These are phyloP conservation scores for Holothuria scabra DNA, from an alignment of 53 echinoderm and acorn worm species.

Conservation along the genomic window DNA sequence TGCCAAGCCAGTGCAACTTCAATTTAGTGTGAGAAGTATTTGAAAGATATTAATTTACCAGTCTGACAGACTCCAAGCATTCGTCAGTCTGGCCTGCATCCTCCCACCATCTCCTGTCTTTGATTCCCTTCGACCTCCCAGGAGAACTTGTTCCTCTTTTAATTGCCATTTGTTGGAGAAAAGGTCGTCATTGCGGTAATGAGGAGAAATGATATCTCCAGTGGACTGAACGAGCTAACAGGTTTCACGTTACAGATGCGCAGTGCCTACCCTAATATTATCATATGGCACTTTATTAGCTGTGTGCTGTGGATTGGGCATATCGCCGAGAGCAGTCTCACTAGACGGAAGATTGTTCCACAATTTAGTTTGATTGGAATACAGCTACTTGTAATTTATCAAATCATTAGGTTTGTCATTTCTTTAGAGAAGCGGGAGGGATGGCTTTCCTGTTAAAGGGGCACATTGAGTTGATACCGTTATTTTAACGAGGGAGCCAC, in stretches of 20 bases:
- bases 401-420: constrained; percentile 17
- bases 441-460: neutral
- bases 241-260: constrained; percentile 31
- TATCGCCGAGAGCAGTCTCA: constrained; percentile 8
- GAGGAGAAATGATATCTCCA: constrained; percentile 26
- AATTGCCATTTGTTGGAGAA: constrained; percentile 6
- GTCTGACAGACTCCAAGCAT: constrained; percentile 32
- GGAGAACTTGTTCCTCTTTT: constrained; percentile 35
- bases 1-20: too few species aligned
- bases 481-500: neutral
- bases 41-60: constrained; percentile 35
- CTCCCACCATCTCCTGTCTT: neutral
- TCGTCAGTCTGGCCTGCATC: constrained; percentile 1
- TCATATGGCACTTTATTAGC: constrained; percentile 38
- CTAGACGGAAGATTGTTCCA: constrained; percentile 6
- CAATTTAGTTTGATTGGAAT: constrained; percentile 43
- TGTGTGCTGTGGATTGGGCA: constrained; percentile 14
- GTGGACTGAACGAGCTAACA: constrained; percentile 23
- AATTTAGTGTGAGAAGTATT: constrained; percentile 21
- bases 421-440: neutral
- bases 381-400: constrained; percentile 42
- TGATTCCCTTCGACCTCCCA: constrained; percentile 16
- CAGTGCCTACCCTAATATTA: constrained; percentile 39
- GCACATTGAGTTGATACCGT: too few species aligned
- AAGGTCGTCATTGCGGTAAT: constrained; percentile 26